phyloP scores from a whole-genome alignment of 2,113 vertebrate genomes.

The Microtus oregoni region DNA sequence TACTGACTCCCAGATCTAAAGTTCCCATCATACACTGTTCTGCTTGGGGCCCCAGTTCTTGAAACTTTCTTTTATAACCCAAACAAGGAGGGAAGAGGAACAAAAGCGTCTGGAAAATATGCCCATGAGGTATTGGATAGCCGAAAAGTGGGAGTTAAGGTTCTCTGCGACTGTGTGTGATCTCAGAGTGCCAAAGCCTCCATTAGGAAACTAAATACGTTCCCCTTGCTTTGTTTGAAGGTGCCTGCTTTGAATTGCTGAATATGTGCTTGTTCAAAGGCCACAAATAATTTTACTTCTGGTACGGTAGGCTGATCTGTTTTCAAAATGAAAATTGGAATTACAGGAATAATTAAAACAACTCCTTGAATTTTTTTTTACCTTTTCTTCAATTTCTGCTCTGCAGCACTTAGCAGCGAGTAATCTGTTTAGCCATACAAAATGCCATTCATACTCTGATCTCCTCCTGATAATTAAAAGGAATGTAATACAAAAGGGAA shows the following conservation, averaged over 20 bases:
- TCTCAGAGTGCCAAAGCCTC: not conserved
- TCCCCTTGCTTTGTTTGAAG: not conserved
- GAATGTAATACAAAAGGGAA: not conserved
- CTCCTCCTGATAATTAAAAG: not conserved
- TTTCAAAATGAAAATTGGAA: conserved; percentile 17
- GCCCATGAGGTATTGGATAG: not conserved
- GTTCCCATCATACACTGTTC: not conserved
- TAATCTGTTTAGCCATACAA: not conserved
- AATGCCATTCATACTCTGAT: not conserved
- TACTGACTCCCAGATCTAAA: not conserved
- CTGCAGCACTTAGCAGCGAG: not conserved
- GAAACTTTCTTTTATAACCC: not conserved
- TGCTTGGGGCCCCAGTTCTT: not conserved
- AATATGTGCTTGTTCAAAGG: not conserved
- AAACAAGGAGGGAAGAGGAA: not conserved
- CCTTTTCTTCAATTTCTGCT: not conserved
- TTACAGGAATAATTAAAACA: not conserved
- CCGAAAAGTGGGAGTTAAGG: not conserved
- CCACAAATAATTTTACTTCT: not conserved
- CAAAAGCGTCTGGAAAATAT: not conserved
- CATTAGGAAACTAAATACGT: not conserved
- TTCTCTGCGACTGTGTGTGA: not conserved
- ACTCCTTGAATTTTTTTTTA: not conserved
- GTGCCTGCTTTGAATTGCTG: not conserved
- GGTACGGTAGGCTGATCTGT: not conserved